phyloP scores from a whole-genome alignment of 2,797 vertebrate species.

The Holocentrus rufus region DNA sequence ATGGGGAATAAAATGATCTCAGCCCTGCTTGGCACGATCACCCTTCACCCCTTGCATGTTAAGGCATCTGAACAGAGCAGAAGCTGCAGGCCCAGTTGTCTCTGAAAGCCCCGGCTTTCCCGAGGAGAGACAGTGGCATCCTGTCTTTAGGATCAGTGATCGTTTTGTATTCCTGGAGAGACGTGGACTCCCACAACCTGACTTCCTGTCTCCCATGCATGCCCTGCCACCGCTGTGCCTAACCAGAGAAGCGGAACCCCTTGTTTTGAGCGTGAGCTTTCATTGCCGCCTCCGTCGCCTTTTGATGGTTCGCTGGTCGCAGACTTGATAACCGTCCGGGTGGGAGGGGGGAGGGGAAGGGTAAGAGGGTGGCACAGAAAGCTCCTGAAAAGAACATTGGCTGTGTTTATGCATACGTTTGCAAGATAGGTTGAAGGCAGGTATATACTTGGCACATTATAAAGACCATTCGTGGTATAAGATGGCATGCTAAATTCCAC shows the following conservation, averaged over 20 bases:
- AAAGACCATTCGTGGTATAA: too few relatives aligned
- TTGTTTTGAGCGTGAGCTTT: conserved; percentile 69
- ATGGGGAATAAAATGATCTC: conserved; percentile 39
- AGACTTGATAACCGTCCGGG: conserved; percentile 50
- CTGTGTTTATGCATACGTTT: conserved; percentile 46
- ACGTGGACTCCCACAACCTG: conserved; percentile 62
- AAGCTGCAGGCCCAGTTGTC: conserved; percentile 52
- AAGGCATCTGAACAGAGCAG: conserved; percentile 62
- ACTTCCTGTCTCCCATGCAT: conserved; percentile 74
- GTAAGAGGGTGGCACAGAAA: conserved; percentile 55
- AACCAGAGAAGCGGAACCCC: conserved; percentile 66
- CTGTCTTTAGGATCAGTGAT: conserved; percentile 75
- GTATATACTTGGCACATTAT: background rate
- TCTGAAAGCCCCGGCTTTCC: conserved; percentile 68
- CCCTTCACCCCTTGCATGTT: conserved; percentile 72
- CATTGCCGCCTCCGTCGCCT: conserved; percentile 68
- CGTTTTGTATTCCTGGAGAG: conserved; percentile 76
- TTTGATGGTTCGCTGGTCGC: conserved; percentile 70
- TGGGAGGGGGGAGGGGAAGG: conserved; percentile 21
- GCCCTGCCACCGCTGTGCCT: conserved; percentile 47
- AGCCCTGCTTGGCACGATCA: conserved; percentile 67
- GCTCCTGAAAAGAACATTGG: conserved; percentile 44
- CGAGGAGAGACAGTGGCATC: conserved; percentile 72
- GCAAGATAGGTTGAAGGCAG: conserved; percentile 31
- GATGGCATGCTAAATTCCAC: too few relatives aligned